phyloP scores from a whole-genome alignment of 1,140 invertebrate species.

The Drosophila suzukii region DNA sequence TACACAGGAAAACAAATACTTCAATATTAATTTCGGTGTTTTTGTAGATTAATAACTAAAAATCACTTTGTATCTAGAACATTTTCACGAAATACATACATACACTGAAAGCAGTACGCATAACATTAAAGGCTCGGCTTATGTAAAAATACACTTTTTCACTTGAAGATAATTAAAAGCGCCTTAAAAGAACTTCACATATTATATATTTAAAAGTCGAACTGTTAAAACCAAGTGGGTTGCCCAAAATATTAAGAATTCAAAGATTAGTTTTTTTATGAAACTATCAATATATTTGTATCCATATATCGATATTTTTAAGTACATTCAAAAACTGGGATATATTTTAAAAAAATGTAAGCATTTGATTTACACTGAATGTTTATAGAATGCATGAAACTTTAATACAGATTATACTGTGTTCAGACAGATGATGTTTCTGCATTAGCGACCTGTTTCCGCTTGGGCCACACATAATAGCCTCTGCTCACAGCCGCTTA shows the following conservation, averaged over 20 bases:
- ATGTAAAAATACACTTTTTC: background rate
- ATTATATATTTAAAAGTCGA: background rate
- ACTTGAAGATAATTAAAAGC: background rate
- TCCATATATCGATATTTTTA: background rate
- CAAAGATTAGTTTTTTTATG: background rate
- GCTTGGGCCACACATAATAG: too few species aligned
- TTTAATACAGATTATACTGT: too few species aligned
- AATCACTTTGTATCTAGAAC: too few species aligned
- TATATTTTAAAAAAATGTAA: background rate
- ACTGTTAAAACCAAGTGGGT: background rate
- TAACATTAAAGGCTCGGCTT: background rate
- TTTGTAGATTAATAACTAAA: too few species aligned
- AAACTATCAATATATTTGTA: background rate
- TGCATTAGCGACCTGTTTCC: too few species aligned
- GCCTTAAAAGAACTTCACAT: background rate
- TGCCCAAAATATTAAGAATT: background rate
- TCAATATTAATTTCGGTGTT: too few species aligned
- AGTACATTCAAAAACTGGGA: too few species aligned
- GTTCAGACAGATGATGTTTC: too few species aligned
- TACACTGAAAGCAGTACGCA: background rate
- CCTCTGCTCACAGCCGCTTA: too few species aligned
- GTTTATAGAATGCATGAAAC: too few species aligned
- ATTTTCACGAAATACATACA: background rate
- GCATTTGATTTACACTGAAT: too few species aligned
- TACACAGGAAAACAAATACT: too few species aligned